Conservation (phyloP, 37 sponge, comb jelly and placozoan species). For the Diacarnus erythraeanus region DNA sequence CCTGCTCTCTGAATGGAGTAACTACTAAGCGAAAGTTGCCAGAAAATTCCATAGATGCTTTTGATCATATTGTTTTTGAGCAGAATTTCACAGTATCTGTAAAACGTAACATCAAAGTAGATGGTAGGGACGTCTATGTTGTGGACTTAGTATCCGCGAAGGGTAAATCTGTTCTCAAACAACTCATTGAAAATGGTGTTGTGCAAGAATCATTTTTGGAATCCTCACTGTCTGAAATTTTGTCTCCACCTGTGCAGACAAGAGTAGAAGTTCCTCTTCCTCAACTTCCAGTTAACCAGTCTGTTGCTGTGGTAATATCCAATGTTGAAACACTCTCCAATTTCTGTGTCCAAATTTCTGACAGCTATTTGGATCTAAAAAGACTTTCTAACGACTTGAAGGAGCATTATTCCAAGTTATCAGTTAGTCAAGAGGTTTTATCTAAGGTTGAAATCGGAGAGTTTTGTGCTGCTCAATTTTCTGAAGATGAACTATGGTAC, state of each 20-base stretch:
- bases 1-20: constrained; percentile 45
- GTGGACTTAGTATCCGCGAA: neutral
- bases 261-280: constrained; percentile 1
- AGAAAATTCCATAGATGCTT: constrained; percentile 8
- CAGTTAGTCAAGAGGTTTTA: neutral
- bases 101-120: neutral
- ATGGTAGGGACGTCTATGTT: neutral
- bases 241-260: neutral
- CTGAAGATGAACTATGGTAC: constrained; percentile 65
- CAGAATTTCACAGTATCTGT: constrained; percentile 2
- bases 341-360: constrained; percentile 52
- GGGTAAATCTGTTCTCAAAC: neutral
- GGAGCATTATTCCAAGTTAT: neutral
- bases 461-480: constrained; percentile 44
- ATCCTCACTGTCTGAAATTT: too few species aligned
- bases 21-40: neutral
- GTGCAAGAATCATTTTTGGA: neutral
- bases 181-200: neutral
- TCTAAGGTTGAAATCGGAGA: constrained; percentile 16
- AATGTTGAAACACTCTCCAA: constrained; percentile 30
- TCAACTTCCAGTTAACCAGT: constrained; percentile 6
- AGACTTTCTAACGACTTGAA: constrained; percentile 6
- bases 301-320: constrained; percentile 8
- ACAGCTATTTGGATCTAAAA: neutral
- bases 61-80: constrained; percentile 24